Evolutionary conservation across 2,113 vertebrate genomes (phyloP), one percentile per base, ranked within the genome.

Genomic region (Ptychochromis oligacanthus): DNA sequence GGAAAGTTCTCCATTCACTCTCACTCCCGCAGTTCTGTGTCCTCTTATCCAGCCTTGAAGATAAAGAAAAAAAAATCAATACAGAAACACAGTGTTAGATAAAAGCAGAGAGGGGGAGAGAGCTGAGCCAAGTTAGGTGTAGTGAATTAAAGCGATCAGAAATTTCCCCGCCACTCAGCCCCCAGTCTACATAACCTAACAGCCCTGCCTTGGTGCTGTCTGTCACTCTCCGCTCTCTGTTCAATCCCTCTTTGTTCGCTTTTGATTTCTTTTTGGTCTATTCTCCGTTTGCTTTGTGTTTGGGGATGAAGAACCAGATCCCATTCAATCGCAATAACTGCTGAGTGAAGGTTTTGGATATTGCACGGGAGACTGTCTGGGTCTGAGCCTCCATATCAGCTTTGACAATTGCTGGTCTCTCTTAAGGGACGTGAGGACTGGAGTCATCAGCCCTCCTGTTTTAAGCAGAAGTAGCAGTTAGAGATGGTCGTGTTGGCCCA

Each of bases 11-110:
- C 97, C 96, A 97, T 97, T 97, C 97, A 96, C 96, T 96, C 94
- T 93, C 92, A 93, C 95, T 95, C 93, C 96, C 59, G 74, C 96
- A 95, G 96, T 96, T 96, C 97, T 97, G 97, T 97, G 97, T 97
- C 96, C 97, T 97, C 97, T 97, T 96, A 97, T 97, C 97, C 97
- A 95, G 96, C 96, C 96, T 93, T 95, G 96, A 97, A 98, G 98
- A 99, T 98, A 97, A 98, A 93, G 88, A 96, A 96, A 96, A 96
- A n/a, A 97, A 97, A 98, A 98, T 99, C 98, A 98, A 99, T 99
- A 98, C 94, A 93, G 89, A 96, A 96, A 97, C 97, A 97, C 96
- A 96, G 94, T 85, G 95, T 96, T 97, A 98, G 98, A 98, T 98
- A 97, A 97, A 97, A 96, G 97, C 95, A 88, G 95, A 90, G 89